A percentile compares a stretch with the other conserved stretches of the same genome.
These are phyloP conservation scores for Mustelus asterias DNA, from an alignment of 2,113 vertebrate species.

Conservation along the genomic window DNA sequence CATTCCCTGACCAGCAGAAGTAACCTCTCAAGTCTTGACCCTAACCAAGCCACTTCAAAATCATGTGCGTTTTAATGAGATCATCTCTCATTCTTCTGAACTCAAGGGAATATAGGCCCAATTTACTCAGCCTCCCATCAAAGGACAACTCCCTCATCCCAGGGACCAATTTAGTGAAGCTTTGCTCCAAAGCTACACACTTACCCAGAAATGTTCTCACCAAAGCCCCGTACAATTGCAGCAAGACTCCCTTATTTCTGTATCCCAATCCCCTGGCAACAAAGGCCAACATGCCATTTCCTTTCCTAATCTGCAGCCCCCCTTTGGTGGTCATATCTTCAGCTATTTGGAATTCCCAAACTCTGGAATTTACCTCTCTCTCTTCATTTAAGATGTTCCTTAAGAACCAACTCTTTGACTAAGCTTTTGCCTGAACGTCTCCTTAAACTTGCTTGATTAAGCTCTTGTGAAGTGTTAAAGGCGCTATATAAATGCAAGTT, in stretches of 20 bases:
- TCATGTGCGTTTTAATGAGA: background rate
- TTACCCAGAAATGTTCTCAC: background rate
- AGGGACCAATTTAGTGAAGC: background rate
- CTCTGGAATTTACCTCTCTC: background rate
- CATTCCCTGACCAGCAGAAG: too few species aligned
- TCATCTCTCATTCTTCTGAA: background rate
- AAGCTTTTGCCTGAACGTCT: background rate
- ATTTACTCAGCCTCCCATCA: background rate
- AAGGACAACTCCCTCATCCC: too few species aligned
- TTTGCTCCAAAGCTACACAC: background rate
- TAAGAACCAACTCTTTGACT: background rate
- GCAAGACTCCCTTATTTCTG: background rate
- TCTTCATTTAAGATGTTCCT: background rate
- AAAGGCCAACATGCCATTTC: background rate
- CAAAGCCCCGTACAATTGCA: background rate
- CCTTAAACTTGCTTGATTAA: background rate
- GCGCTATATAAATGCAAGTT: background rate
- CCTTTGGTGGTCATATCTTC: background rate
- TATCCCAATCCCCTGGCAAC: background rate
- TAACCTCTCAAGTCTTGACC: too few species aligned
- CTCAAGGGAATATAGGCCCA: background rate
- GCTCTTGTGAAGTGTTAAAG: background rate
- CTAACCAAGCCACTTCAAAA: background rate
- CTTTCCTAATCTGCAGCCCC: background rate
- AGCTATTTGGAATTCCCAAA: background rate